phyloP scores from a whole-genome alignment of 2,113 vertebrate genomes.

The Calyptomena viridis region DNA sequence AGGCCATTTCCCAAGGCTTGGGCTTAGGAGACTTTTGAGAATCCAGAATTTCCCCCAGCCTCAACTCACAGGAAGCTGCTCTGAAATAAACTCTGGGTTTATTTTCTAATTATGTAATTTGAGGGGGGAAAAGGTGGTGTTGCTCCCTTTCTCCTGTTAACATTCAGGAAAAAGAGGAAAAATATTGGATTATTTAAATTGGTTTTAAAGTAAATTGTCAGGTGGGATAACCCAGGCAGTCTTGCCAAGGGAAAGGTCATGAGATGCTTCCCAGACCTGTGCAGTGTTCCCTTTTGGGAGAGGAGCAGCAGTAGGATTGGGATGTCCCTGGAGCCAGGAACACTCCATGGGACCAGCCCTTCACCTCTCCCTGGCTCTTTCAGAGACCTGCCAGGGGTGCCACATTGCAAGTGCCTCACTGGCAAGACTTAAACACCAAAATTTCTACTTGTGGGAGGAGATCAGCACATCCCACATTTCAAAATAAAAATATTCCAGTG shows the following conservation, averaged over 20 bases:
- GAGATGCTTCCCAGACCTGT: neutral
- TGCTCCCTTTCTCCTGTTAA: neutral
- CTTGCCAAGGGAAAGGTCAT: neutral
- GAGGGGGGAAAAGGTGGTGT: fast-evolving
- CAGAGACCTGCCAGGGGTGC: neutral
- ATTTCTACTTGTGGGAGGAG: neutral
- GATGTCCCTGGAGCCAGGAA: neutral
- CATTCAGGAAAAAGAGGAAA: neutral
- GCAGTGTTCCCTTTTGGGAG: neutral
- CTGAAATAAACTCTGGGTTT: neutral
- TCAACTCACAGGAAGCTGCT: neutral
- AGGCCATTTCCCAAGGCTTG: neutral
- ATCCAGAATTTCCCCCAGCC: neutral
- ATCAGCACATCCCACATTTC: neutral
- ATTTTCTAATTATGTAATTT: neutral
- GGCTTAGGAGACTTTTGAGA: neutral
- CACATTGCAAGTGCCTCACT: neutral
- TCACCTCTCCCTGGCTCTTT: neutral
- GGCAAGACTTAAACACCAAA: neutral
- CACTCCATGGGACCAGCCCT: neutral
- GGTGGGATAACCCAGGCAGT: neutral
- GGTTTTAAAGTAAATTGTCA: neutral
- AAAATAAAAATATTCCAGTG: neutral
- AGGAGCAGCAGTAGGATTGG: fast-evolving
- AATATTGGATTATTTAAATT: neutral